Evolutionary conservation across 1,140 invertebrate genomes (phyloP).

Genomic region (Drosophila ercepeae): DNA sequence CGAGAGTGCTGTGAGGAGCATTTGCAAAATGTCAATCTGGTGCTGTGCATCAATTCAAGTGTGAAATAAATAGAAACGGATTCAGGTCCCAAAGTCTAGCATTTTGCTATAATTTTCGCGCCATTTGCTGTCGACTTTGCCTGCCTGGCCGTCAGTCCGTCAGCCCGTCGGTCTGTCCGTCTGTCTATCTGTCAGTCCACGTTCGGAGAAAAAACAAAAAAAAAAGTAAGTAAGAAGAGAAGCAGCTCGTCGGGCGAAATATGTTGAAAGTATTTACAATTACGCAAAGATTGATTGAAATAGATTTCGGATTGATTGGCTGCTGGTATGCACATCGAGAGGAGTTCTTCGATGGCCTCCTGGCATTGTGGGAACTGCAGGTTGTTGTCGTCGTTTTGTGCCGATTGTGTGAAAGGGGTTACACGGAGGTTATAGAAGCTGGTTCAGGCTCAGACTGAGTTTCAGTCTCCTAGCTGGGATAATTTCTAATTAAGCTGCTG

Average conservation of each 20-base stretch:
- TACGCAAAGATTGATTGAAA: slow-evolving; percentile 82
- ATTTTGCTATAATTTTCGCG: slow-evolving; percentile 81
- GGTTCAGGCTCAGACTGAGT: neutral
- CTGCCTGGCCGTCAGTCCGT: neutral
- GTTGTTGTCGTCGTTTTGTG: slow-evolving; percentile 3
- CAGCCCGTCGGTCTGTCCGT: slow-evolving; percentile 33
- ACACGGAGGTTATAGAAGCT: slow-evolving; percentile 33
- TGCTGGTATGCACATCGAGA: slow-evolving; percentile 69
- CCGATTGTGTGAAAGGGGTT: slow-evolving; percentile 36
- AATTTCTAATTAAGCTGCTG: slow-evolving; percentile 47
- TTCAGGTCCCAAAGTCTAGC: slow-evolving; percentile 65
- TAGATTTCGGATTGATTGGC: slow-evolving; percentile 81
- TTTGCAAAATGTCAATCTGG: slow-evolving; percentile 83
- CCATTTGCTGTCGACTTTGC: slow-evolving; percentile 63
- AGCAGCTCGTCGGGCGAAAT: slow-evolving; percentile 16
- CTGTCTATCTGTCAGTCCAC: slow-evolving; percentile 10
- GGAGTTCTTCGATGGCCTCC: slow-evolving; percentile 7
- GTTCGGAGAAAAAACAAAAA: neutral
- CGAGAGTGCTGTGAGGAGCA: slow-evolving; percentile 38
- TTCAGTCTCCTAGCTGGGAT: slow-evolving; percentile 14
- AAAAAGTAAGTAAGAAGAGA: slow-evolving; percentile 1
- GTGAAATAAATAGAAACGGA: slow-evolving; percentile 83
- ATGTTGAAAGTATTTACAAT: slow-evolving; percentile 83
- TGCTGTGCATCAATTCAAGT: slow-evolving; percentile 82
- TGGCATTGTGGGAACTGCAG: slow-evolving; percentile 12